phyloP scores from a whole-genome alignment of 2,113 vertebrate genomes.

The Phalacrocorax carbo region DNA sequence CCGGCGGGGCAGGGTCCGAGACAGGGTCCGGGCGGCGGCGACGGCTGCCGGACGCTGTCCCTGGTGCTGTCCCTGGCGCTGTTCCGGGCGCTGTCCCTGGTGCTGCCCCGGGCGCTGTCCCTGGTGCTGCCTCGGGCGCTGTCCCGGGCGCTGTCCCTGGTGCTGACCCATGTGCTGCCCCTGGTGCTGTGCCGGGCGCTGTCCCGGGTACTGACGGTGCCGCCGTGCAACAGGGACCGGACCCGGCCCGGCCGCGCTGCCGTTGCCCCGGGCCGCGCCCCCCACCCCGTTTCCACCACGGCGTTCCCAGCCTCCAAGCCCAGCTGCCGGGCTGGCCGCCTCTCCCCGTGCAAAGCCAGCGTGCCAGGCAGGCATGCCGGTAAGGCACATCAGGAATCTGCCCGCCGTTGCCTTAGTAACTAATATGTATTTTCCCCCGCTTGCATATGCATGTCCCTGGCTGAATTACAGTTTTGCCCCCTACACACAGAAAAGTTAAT shows the following conservation, averaged over 20 bases:
- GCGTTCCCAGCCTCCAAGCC: background rate
- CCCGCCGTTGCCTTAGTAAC: constrained; percentile 79
- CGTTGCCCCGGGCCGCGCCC: background rate
- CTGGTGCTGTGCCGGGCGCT: too few species aligned
- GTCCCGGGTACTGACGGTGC: background rate
- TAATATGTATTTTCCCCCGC: constrained; percentile 50
- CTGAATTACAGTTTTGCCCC: constrained; percentile 2
- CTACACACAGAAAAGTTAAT: constrained; percentile 25
- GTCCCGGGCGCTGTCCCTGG: too few species aligned
- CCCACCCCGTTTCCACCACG: background rate
- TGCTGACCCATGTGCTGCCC: too few species aligned
- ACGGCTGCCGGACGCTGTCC: too few species aligned
- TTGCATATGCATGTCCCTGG: constrained; percentile 29
- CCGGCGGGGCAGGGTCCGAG: too few species aligned
- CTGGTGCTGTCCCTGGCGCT: too few species aligned
- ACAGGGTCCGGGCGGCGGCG: too few species aligned
- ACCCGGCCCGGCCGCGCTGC: background rate
- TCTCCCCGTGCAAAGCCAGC: constrained; percentile 8
- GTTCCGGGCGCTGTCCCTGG: too few species aligned
- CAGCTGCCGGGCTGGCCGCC: background rate
- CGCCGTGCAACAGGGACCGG: background rate
- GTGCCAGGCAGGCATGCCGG: constrained; percentile 30
- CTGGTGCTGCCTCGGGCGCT: too few species aligned
- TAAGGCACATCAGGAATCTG: constrained; percentile 52
- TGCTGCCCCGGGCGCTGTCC: too few species aligned